Conservation (phyloP, 1,140 invertebrate species). For the Vollenhovia emeryi region DNA sequence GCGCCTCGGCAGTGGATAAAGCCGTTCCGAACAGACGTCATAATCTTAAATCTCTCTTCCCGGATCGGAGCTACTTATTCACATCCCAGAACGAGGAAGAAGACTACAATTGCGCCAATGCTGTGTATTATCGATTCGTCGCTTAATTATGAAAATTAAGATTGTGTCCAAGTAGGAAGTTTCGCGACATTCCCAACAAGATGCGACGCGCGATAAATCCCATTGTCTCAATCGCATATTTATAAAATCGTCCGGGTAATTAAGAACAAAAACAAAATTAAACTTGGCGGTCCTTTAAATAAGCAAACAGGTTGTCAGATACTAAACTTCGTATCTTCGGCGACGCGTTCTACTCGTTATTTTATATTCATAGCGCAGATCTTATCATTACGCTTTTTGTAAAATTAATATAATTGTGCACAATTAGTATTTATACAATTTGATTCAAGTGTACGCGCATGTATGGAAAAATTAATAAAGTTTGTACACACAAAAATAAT, state of each 20-base stretch:
- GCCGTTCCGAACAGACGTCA: background rate
- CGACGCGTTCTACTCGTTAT: background rate
- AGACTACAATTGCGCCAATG: background rate
- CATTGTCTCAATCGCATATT: slow-evolving; percentile 31
- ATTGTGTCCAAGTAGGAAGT: background rate
- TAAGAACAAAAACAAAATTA: background rate
- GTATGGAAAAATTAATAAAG: background rate
- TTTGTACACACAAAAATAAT: background rate
- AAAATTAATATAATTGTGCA: background rate
- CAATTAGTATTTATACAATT: too few relatives aligned
- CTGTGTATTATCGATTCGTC: background rate
- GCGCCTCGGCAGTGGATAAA: background rate
- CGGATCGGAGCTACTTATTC: slow-evolving; percentile 13
- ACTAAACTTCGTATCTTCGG: background rate
- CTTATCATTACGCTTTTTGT: background rate
- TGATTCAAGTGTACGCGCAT: background rate
- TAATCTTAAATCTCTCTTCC: background rate
- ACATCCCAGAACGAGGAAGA: background rate
- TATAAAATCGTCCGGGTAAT: background rate
- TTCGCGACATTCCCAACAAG: background rate
- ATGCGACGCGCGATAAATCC: background rate
- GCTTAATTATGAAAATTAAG: slow-evolving; percentile 51
- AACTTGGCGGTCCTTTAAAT: background rate
- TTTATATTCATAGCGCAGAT: background rate
- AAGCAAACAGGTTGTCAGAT: background rate